Evolutionary conservation across 2,888 invertebrate species (phyloP).

Genomic region (Poecilus cupreus): DNA sequence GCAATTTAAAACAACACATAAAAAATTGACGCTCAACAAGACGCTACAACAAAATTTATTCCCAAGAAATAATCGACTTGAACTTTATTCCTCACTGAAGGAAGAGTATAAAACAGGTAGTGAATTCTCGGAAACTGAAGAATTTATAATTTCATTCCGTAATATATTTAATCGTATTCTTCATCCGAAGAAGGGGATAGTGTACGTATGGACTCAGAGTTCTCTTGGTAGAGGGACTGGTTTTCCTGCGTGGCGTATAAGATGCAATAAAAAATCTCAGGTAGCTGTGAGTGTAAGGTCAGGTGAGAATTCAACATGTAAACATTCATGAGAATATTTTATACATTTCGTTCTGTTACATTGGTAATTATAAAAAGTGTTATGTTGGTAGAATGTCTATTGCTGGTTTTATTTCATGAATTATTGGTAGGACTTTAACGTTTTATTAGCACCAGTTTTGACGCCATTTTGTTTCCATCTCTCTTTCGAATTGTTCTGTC

Average conservation of each 20-base stretch:
- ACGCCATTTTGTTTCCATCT: not conserved
- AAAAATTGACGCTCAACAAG: constrained; percentile 43
- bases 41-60: constrained; percentile 42
- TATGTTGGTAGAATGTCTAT: constrained; percentile 30
- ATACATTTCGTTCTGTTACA: constrained; percentile 51
- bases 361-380: constrained; percentile 57
- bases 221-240: not conserved
- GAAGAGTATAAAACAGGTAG: constrained; percentile 52
- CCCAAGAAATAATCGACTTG: constrained; percentile 39
- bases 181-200: not conserved
- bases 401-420: constrained; percentile 44
- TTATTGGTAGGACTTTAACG: constrained; percentile 8
- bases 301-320: constrained; percentile 54
- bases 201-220: not conserved
- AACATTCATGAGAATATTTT: constrained; percentile 57
- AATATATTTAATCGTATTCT: constrained; percentile 39
- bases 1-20: constrained; percentile 41
- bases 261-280: constrained; percentile 46
- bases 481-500: not conserved
- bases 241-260: constrained; percentile 22
- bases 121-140: constrained; percentile 50
- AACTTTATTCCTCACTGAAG: constrained; percentile 44
- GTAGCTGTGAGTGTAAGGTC: constrained; percentile 53
- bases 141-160: constrained; percentile 55
- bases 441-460: constrained; percentile 43